Base-by-base conservation (phyloP, 2,797 vertebrate genomes). In the Xiphorhynchus erythropygius region DNA sequence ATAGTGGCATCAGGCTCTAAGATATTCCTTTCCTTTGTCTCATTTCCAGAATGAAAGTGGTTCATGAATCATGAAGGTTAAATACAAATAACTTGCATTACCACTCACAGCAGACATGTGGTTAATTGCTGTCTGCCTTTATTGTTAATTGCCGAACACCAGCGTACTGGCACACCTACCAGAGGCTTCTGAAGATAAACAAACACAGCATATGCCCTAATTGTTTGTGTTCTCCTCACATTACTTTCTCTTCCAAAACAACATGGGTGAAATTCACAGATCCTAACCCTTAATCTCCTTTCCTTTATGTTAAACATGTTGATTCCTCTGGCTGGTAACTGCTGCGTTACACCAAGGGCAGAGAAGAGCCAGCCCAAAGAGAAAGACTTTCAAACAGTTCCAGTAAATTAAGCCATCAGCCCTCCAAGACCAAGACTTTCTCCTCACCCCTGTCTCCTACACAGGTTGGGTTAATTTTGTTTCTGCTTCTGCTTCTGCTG, bases 91-190 rank as follows among this genome's bases (percentile, higher is more conserved):
- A 87, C 74, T 70, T 70, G 71, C 75, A 64, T 56, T 85, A 74
- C 81, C 49, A 18, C 86, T 84, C 67, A 41, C n/a, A 88, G 77
- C 90, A 95, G 92, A 88, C 83, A 86, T 90, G 84, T 95, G 86
- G 90, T 63, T 93, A 96, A 97, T 93, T 93, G 93, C 94, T 85
- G 89, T 62, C 90, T 94, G 94, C 87, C 60, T 92, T 89, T 67
- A 53, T 21, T 76, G 95, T 63, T 97, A 96, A 96, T 87, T 94
- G 89, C 89, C 80, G 79, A 95, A 74, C 89, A 92, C 55, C 84
- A 85, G 89, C 2, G 0, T 28, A 32, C 71, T 81, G 90, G 78
- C 93, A 94, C 74, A 91, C 89, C 89, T 85, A 89, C 89, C 65
- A 35, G 56, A 67, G 55, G n/a, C 81, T 95, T 75, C 89, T 65